Conservation (phyloP, 2,888 invertebrate genomes). For the Sturmia bella region DNA sequence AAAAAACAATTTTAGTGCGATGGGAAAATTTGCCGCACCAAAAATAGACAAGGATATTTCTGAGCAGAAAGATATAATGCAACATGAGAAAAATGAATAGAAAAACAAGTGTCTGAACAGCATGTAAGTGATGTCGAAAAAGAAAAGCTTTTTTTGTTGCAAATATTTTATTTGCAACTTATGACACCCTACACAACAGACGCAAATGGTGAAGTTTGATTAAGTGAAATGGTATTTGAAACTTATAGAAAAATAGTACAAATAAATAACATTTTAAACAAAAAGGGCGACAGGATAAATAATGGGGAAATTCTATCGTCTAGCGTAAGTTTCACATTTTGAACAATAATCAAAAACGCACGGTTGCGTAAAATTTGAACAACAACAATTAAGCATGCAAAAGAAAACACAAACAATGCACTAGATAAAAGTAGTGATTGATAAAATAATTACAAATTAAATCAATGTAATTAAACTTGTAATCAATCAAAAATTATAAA, state of each 20-base stretch:
- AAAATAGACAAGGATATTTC: slow-evolving; percentile 31
- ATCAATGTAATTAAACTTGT: no score
- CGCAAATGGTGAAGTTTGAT: not conserved
- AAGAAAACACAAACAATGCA: no score
- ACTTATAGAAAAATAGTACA: not conserved
- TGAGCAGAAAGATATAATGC: slow-evolving; percentile 34
- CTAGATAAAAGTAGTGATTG: no score
- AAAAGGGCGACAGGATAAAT: no score
- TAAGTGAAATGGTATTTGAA: not conserved
- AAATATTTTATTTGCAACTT: slow-evolving; percentile 1
- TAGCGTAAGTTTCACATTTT: no score
- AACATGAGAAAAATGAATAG: slow-evolving; percentile 35
- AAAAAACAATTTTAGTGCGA: slow-evolving; percentile 49
- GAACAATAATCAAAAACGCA: no score
- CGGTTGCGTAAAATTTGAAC: no score
- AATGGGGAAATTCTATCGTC: no score
- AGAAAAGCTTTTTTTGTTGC: slow-evolving; percentile 37
- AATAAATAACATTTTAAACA: no score
- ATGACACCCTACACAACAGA: slow-evolving; percentile 14
- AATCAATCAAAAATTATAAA: no score
- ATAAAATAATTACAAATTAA: no score
- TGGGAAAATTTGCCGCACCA: slow-evolving; percentile 60
- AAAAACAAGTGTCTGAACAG: slow-evolving; percentile 70
- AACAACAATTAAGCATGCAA: no score
- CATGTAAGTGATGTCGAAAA: slow-evolving; percentile 66